Conservation (phyloP, 2,797 vertebrate species). For the Aselliscus stoliczkanus region DNA sequence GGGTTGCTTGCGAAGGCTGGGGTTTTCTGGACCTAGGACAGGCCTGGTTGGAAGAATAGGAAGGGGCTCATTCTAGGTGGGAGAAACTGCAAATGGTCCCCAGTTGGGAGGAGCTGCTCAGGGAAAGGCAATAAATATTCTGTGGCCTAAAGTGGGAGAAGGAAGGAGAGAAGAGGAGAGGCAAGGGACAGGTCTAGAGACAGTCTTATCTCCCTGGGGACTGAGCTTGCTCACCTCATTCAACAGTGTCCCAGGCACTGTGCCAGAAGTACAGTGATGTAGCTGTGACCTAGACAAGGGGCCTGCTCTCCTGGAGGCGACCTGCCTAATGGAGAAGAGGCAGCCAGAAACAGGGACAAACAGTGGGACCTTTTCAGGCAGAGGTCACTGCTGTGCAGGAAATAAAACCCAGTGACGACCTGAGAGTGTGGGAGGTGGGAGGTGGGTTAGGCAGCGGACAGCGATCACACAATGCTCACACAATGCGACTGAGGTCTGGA, state of each 20-base stretch:
- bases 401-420: not conserved
- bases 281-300: not conserved
- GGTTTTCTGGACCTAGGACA: not conserved
- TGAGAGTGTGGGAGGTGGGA: not conserved
- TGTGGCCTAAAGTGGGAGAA: not conserved
- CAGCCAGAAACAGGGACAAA: not conserved
- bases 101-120: not conserved
- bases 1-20: not conserved
- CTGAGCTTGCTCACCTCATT: not conserved
- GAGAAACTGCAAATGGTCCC: not conserved
- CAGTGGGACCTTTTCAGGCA: not conserved
- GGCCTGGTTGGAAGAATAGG: not conserved
- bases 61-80: too few species aligned
- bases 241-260: not conserved
- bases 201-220: not conserved
- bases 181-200: not conserved
- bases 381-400: not conserved
- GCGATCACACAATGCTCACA: not conserved
- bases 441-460: rapidly evolving
- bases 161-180: not conserved
- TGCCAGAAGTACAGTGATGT: not conserved
- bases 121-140: not conserved
- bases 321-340: not conserved
- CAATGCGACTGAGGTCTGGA: not conserved
- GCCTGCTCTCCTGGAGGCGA: not conserved